These are phyloP conservation scores for Mustela lutreola DNA, from an alignment of 2,113 vertebrate species.

Conservation along the genomic window DNA sequence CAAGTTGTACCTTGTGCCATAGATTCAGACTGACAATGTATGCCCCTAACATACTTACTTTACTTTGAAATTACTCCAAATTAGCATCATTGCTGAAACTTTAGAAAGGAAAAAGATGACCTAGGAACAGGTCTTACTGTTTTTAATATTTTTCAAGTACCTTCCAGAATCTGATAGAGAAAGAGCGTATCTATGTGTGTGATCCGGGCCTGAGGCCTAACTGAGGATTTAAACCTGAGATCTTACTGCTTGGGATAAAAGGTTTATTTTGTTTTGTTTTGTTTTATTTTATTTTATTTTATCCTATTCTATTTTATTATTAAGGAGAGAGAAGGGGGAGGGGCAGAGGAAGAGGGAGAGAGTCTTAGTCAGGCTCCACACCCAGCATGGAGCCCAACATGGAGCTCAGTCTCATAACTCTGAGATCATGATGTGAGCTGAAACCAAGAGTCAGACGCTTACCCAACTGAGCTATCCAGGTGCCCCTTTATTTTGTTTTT, in stretches of 20 bases:
- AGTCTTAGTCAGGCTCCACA: background rate
- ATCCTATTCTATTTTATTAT: background rate
- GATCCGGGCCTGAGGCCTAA: background rate
- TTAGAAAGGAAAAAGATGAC: background rate
- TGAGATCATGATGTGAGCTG: background rate
- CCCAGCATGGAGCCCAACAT: background rate
- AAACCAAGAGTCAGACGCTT: background rate
- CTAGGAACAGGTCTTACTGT: background rate
- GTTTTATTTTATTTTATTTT: too few species aligned
- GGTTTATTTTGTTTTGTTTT: background rate
- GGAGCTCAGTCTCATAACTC: background rate
- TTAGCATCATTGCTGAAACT: background rate
- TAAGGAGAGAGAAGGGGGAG: background rate
- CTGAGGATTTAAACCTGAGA: background rate
- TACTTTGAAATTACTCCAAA: constrained; percentile 41
- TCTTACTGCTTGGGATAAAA: background rate
- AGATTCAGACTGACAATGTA: background rate
- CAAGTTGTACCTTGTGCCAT: background rate
- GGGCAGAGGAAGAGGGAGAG: background rate
- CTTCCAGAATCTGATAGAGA: background rate
- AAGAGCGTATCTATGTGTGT: background rate
- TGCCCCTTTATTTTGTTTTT: background rate
- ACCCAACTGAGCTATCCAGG: background rate
- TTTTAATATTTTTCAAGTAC: constrained; percentile 20
- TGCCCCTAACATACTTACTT: background rate